Conservation (phyloP, 53 echinoderm and acorn worm genomes). For the Hippasteria phrygiana region DNA sequence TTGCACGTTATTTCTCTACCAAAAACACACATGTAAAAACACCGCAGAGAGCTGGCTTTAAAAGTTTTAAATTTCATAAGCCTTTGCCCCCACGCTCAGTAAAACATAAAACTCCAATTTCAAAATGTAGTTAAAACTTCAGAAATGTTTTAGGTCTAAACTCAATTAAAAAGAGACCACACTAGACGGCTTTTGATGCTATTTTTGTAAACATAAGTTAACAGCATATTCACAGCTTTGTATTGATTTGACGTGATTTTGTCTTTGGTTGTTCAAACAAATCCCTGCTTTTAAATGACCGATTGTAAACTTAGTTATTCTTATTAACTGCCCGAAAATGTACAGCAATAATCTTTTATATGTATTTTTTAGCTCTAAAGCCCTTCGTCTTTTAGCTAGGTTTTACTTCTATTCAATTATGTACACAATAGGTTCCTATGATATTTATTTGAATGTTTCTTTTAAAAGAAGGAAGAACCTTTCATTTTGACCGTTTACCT, state of each 20-base stretch:
- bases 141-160: no score
- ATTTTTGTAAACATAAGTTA: no score
- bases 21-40: no score
- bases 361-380: constrained; percentile 12
- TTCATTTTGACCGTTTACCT: background rate
- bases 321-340: constrained; percentile 3
- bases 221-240: no score
- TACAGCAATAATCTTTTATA: constrained; percentile 47
- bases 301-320: background rate
- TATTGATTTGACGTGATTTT: background rate
- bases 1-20: no score
- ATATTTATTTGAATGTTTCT: constrained; percentile 57
- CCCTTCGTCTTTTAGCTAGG: background rate
- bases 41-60: no score
- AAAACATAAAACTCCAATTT: no score
- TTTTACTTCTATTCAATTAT: constrained; percentile 19
- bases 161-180: background rate
- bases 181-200: background rate
- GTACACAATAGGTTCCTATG: constrained; percentile 57
- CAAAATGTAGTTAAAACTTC: no score
- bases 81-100: no score
- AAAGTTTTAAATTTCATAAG: no score
- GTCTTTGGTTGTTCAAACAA: background rate
- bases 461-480: background rate
- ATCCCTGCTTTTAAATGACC: background rate